Evolutionary conservation across 2,888 invertebrate genomes (phyloP), one percentile per base, ranked within the genome.

Genomic region (Xylophagus ater): DNA sequence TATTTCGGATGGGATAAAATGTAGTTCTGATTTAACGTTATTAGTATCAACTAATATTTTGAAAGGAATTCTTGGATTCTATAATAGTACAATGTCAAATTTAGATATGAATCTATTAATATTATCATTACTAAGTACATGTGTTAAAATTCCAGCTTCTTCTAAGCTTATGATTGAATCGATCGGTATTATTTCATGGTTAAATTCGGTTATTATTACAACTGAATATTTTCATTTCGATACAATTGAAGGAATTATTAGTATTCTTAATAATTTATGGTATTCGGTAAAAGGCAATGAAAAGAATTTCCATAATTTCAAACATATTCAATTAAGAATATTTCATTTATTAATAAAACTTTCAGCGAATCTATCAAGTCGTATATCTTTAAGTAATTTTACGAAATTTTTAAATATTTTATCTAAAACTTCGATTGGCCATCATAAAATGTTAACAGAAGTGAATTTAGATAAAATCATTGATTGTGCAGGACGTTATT

Each of bases 41-140:
- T 72, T 81, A 14, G 73, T 83, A 40, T 79, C 77, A 53, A 78
- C 79, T 1, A 76, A 80, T 65, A 73, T 80, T 8, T 76, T 85
- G 48, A 88, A 87, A 58, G 75, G 85, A 55, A 66, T 90, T 2
- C 72, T 84, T 58, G 77, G 79, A 49, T 78, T 78, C 54, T 81
- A 77, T 54, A 68, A 69, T 1, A 77, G 76, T 17, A 66, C 67
- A 13, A 56, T 83, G 31, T 70, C 78, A n/a, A 78, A 79, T 47
- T 58, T 65, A 33, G 71, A 71, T 44, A 69, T 70, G 2, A 78
- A 77, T 59, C 70, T 78, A 40, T 67, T 73, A 36, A 78, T 87
- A 45, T 62, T 89, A 18, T 70, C 74, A 39, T 71, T 81, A 0
- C 51, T 87, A 2, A 68, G 71, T 46, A 68, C 72, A 3, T 71